phyloP scores from a whole-genome alignment of 1,140 invertebrate genomes.

The Drosophila sproati region DNA sequence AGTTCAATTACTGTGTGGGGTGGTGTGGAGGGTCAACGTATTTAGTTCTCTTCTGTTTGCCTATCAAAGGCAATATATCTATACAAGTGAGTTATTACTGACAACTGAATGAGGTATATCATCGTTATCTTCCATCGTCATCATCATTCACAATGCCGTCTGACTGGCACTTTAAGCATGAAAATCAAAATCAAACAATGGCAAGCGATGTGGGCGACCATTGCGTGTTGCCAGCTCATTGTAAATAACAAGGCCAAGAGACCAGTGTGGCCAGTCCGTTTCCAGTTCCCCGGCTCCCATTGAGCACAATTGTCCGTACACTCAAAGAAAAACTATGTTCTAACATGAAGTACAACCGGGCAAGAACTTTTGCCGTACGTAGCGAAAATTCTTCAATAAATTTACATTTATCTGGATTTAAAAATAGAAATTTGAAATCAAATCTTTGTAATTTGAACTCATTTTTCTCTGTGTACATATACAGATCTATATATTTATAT shows the following conservation, averaged over 20 bases:
- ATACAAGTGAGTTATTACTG: conserved; percentile 74
- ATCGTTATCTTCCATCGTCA: conserved; percentile 31
- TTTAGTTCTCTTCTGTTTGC: conserved; percentile 29
- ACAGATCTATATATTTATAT: not conserved
- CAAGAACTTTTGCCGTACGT: too few species aligned
- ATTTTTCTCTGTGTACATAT: conserved; percentile 6
- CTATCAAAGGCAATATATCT: conserved; percentile 68
- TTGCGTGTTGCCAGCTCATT: conserved; percentile 69
- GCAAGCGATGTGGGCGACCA: conserved; percentile 39
- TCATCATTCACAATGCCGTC: conserved; percentile 35
- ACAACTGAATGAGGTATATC: conserved; percentile 71
- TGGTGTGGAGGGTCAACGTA: conserved; percentile 13
- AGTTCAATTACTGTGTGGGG: too few species aligned
- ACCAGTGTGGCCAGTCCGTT: not conserved
- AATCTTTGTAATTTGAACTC: not conserved
- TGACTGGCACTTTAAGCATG: conserved; percentile 44
- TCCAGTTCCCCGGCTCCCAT: not conserved
- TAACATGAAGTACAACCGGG: too few species aligned
- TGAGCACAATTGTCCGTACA: not conserved
- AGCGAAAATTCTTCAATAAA: too few species aligned
- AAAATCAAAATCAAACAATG: conserved; percentile 72
- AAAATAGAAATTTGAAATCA: too few species aligned
- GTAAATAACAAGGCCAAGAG: conserved; percentile 58
- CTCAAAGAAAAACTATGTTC: not conserved
- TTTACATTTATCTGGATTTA: too few species aligned